Evolutionary conservation across 2,888 invertebrate genomes (phyloP).

Genomic region (Hoplodrina blanda): DNA sequence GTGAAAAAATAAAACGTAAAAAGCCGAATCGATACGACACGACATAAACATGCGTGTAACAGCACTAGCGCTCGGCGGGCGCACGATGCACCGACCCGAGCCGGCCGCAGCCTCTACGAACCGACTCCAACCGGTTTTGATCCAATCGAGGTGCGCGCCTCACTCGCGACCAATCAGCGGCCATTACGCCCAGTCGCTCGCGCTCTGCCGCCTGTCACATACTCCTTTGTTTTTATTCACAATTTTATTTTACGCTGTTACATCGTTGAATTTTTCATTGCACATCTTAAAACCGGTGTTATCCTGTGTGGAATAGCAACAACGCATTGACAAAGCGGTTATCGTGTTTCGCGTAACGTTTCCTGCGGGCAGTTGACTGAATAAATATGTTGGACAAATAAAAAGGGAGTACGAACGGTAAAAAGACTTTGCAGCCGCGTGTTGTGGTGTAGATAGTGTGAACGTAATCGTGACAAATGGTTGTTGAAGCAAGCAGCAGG

Average conservation of each 20-base stretch:
- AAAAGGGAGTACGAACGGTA: constrained; percentile 60
- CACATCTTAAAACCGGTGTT: constrained; percentile 69
- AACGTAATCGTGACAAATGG: constrained; percentile 81
- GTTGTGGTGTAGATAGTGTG: constrained; percentile 68
- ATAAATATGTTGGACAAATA: constrained; percentile 89
- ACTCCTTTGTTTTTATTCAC: constrained; percentile 72
- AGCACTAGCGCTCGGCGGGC: constrained; percentile 76
- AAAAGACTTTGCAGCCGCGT: constrained; percentile 48
- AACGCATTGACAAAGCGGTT: constrained; percentile 48
- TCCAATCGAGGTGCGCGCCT: constrained; percentile 83
- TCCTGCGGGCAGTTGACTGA: constrained; percentile 61
- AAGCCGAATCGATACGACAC: constrained; percentile 58
- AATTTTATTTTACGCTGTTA: constrained; percentile 71
- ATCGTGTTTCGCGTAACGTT: constrained; percentile 53
- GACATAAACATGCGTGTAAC: constrained; percentile 66
- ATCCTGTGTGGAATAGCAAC: constrained; percentile 65
- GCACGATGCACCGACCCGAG: constrained; percentile 83
- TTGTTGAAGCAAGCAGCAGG: constrained; percentile 79
- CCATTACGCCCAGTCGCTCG: constrained; percentile 81
- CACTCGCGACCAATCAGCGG: constrained; percentile 86
- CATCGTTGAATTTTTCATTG: constrained; percentile 63
- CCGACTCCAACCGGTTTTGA: constrained; percentile 86
- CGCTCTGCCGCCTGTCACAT: constrained; percentile 73
- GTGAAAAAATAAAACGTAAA: constrained; percentile 20
- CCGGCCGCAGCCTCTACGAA: constrained; percentile 85